Evolutionary conservation across 2,888 invertebrate genomes (phyloP).

Genomic region (Macrosoma leucophasiata): DNA sequence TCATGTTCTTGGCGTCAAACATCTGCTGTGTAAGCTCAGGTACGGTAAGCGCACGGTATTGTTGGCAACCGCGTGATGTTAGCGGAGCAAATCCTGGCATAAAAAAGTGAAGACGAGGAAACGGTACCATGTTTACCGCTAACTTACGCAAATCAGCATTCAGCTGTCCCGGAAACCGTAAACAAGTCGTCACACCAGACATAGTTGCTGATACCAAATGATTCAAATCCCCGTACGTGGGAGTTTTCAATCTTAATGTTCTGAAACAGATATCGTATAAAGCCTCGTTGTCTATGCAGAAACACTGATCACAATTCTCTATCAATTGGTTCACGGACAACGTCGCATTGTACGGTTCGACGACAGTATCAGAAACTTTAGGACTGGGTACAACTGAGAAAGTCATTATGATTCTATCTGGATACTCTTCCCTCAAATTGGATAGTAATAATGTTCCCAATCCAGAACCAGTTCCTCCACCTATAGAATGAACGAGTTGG

Average conservation of each 20-base stretch:
- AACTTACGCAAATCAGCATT: slow-evolving; percentile 83
- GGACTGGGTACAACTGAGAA: slow-evolving; percentile 83
- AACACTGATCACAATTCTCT: slow-evolving; percentile 78
- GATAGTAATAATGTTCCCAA: slow-evolving; percentile 81
- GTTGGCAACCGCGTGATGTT: slow-evolving; percentile 86
- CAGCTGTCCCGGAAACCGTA: slow-evolving; percentile 58
- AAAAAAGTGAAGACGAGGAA: slow-evolving; percentile 79
- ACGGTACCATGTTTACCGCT: slow-evolving; percentile 78
- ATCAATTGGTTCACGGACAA: slow-evolving; percentile 79
- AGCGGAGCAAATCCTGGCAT: slow-evolving; percentile 79
- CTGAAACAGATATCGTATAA: slow-evolving; percentile 86
- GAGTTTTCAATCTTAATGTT: slow-evolving; percentile 81
- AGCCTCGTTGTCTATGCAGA: slow-evolving; percentile 85
- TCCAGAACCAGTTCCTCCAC: slow-evolving; percentile 84
- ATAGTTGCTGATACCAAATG: slow-evolving; percentile 54
- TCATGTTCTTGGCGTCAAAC: slow-evolving; percentile 97
- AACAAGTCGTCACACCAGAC: slow-evolving; percentile 62
- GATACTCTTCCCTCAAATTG: slow-evolving; percentile 82
- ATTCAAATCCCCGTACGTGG: slow-evolving; percentile 86
- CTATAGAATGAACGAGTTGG: slow-evolving; percentile 80
- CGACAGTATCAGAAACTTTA: slow-evolving; percentile 84
- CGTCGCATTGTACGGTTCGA: slow-evolving; percentile 80
- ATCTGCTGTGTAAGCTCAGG: slow-evolving; percentile 92
- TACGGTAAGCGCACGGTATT: slow-evolving; percentile 89
- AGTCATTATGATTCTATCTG: slow-evolving; percentile 81